phyloP scores from a whole-genome alignment of 2,113 vertebrate genomes.

The Illadopsis cleaveri region DNA sequence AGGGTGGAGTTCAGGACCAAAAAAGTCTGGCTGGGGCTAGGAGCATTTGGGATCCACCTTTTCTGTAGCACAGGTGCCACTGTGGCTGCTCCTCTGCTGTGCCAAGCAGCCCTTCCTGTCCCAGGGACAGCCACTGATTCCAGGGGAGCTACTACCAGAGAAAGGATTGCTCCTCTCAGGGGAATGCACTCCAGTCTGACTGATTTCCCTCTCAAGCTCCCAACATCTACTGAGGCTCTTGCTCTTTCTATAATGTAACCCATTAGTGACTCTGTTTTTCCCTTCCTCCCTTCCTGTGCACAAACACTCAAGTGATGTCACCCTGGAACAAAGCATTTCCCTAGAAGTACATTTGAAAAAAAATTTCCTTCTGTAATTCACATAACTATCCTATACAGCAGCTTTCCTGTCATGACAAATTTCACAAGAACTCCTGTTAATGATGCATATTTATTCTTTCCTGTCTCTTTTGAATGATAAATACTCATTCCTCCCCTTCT shows the following conservation, averaged over 20 bases:
- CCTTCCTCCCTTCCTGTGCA: not conserved
- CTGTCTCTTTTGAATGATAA: constrained; percentile 8
- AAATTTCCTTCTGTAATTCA: not conserved
- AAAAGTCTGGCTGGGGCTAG: not conserved
- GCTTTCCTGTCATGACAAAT: not conserved
- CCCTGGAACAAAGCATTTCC: not conserved
- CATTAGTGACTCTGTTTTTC: not conserved
- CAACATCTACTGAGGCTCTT: not conserved
- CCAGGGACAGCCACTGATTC: not conserved
- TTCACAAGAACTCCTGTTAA: not conserved
- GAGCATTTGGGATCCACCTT: not conserved
- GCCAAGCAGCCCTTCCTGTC: not conserved
- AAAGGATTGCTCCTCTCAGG: not conserved
- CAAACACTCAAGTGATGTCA: not conserved
- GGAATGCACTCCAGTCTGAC: not conserved
- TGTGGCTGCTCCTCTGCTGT: not conserved
- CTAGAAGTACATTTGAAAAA: not conserved
- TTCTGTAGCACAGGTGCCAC: not conserved
- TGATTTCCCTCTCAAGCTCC: not conserved
- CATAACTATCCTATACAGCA: not conserved
- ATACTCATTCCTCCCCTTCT: constrained; percentile 1
- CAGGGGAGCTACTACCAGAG: not conserved
- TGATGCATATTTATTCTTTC: not conserved
- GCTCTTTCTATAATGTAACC: not conserved
- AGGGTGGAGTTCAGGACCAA: not conserved